These are phyloP conservation scores for Salpingus planirostris DNA, from an alignment of 2,888 invertebrate genomes.

Conservation along the genomic window DNA sequence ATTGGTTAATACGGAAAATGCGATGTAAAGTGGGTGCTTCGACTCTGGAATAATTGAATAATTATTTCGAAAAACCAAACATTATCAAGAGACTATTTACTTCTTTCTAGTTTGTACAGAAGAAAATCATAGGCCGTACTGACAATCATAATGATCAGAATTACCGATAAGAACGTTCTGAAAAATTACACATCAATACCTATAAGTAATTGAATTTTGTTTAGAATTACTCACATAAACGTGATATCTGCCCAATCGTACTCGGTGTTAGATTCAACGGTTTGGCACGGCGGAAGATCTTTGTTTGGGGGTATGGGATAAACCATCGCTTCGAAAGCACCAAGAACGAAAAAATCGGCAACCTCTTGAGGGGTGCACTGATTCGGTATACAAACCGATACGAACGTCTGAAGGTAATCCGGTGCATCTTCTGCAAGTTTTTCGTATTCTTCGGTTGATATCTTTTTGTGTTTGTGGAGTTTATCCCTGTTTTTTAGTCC, in stretches of 20 bases:
- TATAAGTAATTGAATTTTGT: not conserved
- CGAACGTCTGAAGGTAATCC: too few species aligned
- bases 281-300: slow-evolving; percentile 3
- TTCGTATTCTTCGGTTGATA: too few species aligned
- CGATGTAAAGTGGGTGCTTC: slow-evolving; percentile 17
- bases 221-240: slow-evolving; percentile 7
- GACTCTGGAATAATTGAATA: slow-evolving; percentile 17
- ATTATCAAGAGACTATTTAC: not conserved
- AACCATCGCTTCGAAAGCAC: not conserved
- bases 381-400: too few species aligned
- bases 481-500: too few species aligned
- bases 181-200: not conserved
- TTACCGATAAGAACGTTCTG: slow-evolving; percentile 1
- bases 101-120: not conserved
- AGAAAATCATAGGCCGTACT: slow-evolving; percentile 2
- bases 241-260: slow-evolving; percentile 5
- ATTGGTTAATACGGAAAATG: slow-evolving; percentile 26
- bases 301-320: not conserved
- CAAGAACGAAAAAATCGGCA: slow-evolving; percentile 6
- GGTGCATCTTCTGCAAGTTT: too few species aligned
- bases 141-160: not conserved
- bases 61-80: too few species aligned
- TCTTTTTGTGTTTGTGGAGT: too few species aligned
- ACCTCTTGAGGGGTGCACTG: slow-evolving; percentile 9
- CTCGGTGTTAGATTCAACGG: slow-evolving; percentile 3